Evolutionary conservation across 2,797 vertebrate species (phyloP), one percentile per base, ranked within the genome.

Genomic region (Hephaestus fuliginosus): DNA sequence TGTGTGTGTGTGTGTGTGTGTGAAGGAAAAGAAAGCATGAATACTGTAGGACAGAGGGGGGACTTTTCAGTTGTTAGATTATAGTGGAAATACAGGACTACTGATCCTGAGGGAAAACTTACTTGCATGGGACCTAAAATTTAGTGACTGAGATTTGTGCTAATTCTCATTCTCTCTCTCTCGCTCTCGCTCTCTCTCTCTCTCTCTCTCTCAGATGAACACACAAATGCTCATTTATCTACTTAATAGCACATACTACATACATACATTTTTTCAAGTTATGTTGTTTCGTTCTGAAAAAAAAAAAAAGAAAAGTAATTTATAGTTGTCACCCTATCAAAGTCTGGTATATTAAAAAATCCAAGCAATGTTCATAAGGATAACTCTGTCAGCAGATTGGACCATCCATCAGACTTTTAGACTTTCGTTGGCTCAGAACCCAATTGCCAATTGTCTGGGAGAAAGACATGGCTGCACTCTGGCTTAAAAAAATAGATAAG

Each of bases 11-110:
- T 39, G 18, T 18, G 8, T 49, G 22, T 15, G 30, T 53, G 36
- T 64, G 30, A 33, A 5, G 30, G 30, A 33, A 33, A 33, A 33
- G 3, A 33, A 33, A 5, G 30, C 30, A 33, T 33, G 30, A 33
- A 33, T 33, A 33, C 20, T 67, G 52, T 52, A 55, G 78, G 78
- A 80, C 62, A 58, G 57, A 68, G 13, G 43, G 4, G n/a, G 28
- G 84, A 76, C 56, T 69, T 81, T 77, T 57, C 49, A 17, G 60
- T 65, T 73, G 17, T n/a, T 48, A 39, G 33, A 78, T 53, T 49
- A 17, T 15, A 53, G 39, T 6, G 53, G n/a, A 14, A 20, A 4
- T 43, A 33, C 41, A 13, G 39, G 36, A 28, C 61, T 7, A 33
- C 36, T 58, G 60, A 51, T 14, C 15, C 25, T 14, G 25, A 7